Base-by-base conservation (phyloP, 2,113 vertebrate genomes). In the Siniperca chuatsi region DNA sequence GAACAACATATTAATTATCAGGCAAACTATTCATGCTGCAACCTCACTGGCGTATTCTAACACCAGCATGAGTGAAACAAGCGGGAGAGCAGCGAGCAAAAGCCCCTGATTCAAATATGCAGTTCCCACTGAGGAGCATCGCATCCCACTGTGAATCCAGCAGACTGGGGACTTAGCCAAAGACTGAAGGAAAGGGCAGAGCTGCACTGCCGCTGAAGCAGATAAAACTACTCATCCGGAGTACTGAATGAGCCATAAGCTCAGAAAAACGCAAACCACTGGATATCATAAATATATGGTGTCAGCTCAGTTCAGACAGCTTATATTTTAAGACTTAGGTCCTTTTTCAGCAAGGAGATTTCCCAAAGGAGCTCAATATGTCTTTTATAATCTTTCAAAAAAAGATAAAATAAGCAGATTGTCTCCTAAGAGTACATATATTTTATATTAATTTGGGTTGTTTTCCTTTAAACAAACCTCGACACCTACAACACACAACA, bases 221-320 rank as follows among this genome's bases (percentile, higher is more conserved):
- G 91, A 92, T 90, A 79, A 88, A 89, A 75, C 84, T 78, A 86
- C 85, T 84, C 88, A 89, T 86, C 73, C 74, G 3, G 74, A 91
- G 76, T 44, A 73, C 50, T 75, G 80, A 92, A 88, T 82, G 78
- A 83, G 84, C 75, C 69, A 75, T 74, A 54, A 79, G 71, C 71
- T 78, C 42, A 60, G 62, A 71, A 90, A 85, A 87, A 50, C 80
- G 82, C 82, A 82, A 77, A 81, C 64, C 37, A 66, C 68, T 86
- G 69, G 55, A 84, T 84, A 55, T 85, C 75, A 67, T 78, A 87
- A 86, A 85, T 69, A 61, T 58, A 75, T 35, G 52, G 58, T 77
- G 75, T 84, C 84, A 77, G 74, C 75, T 88, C 44, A 58, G 25
- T 65, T 86, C 18, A 80, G 25, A 76, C 50, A 66, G 60, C 44